Conservation (phyloP, 2,888 invertebrate species). For the Apamea monoglypha region DNA sequence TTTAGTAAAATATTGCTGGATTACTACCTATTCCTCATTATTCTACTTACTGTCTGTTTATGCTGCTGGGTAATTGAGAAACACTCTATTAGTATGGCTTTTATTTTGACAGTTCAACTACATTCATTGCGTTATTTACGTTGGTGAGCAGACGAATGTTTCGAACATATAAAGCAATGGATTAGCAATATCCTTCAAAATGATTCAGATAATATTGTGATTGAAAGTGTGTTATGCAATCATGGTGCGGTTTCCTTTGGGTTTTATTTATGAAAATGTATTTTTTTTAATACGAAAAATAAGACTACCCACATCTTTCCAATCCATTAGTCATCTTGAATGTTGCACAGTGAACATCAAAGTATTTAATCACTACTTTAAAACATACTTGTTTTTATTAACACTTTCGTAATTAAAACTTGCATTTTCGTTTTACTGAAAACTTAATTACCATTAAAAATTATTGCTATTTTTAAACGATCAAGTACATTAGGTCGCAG, state of each 20-base stretch:
- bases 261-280: background rate
- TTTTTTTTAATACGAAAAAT: background rate
- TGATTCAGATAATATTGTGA: background rate
- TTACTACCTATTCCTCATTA: background rate
- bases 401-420: background rate
- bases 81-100: background rate
- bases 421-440: background rate
- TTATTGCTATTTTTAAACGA: constrained; percentile 56
- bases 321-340: background rate
- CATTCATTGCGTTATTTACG: background rate
- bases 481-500: constrained; percentile 70
- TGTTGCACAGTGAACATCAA: background rate
- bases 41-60: background rate
- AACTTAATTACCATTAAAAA: background rate
- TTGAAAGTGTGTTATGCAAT: background rate
- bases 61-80: background rate
- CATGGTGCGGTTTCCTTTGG: background rate
- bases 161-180: background rate
- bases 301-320: background rate
- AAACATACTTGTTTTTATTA: background rate
- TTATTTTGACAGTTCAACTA: background rate
- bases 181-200: background rate
- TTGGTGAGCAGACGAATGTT: background rate
- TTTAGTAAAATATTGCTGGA: background rate
- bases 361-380: background rate